Evolutionary conservation across 2,888 invertebrate genomes (phyloP).

Genomic region (Steinernema hermaphroditum): DNA sequence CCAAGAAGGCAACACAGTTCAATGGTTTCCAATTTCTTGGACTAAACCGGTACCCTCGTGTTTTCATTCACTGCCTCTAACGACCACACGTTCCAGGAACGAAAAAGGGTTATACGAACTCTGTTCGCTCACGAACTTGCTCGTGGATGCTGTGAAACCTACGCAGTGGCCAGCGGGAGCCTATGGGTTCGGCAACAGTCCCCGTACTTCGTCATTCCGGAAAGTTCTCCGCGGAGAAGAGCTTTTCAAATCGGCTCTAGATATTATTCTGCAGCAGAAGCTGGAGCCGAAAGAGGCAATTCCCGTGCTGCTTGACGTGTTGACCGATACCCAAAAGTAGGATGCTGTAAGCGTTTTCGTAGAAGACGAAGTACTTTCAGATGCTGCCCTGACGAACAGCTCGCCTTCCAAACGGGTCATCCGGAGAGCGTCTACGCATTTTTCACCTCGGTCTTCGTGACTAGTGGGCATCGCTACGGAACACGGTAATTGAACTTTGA

Average conservation of each 20-base stretch:
- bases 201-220: constrained; percentile 47
- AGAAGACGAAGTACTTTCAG: constrained; percentile 38
- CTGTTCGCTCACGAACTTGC: constrained; percentile 48
- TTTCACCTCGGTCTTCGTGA: constrained; percentile 49
- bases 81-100: constrained; percentile 19
- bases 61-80: not conserved
- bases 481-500: constrained; percentile 31
- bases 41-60: constrained; percentile 43
- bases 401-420: constrained; percentile 46
- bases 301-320: constrained; percentile 42
- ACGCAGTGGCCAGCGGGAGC: constrained; percentile 41
- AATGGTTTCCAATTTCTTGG: constrained; percentile 59
- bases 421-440: constrained; percentile 39
- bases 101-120: constrained; percentile 38
- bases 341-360: not conserved
- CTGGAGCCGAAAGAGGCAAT: constrained; percentile 38
- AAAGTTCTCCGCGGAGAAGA: constrained; percentile 47
- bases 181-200: constrained; percentile 52
- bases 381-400: constrained; percentile 51
- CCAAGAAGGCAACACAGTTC: constrained; percentile 39
- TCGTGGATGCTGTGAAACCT: constrained; percentile 39
- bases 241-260: constrained; percentile 34
- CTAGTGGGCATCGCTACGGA: constrained; percentile 37
- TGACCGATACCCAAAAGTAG: constrained; percentile 34
- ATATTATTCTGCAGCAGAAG: not conserved